Base-by-base conservation (phyloP, 2,888 invertebrate genomes). In the Drosophila crucigera region DNA sequence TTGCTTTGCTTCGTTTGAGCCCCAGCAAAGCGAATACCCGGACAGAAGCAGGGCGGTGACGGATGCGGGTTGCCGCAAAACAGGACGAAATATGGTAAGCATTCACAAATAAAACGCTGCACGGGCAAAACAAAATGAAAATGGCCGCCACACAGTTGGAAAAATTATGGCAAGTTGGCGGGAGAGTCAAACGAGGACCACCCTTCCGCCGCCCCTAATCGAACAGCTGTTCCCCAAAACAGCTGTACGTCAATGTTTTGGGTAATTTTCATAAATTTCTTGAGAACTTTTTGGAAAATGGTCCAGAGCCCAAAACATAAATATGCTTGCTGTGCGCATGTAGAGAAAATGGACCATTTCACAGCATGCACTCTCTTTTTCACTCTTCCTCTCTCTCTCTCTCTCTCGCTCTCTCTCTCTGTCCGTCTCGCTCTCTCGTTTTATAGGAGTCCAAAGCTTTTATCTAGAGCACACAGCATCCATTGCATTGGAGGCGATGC, bases 221-320 rank as follows among this genome's bases (percentile, higher is more conserved):
- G 22, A 59, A 28, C 85, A 85, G 89, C 85, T 90, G 90, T 77
- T 84, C 56, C 30, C 30, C 31, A 22, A 25, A 68, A 72, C 84
- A 85, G 84, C 84, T 85, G 84, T 67, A 41, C 14, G 49, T 49
- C 85, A 90, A 88, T 85, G 89, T 85, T 85, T 88, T 85, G 85
- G 85, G 85, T 77, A 82, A 83, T 82, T 81, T 68, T 50, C 11
- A 37, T 19, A 47, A 66, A 71, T 85, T 66, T 56, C 49, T 39
- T 37, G 19, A 33, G 10, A 5, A 14, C 43, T 58, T 25, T 30
- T 31, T n/a, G 22, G 30, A n/a, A 65, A 78, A 72, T 68, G 37
- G 58, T 64, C 84, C 74, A 66, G 39, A 79, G 64, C 73, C 85
- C 79, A 86, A 84, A 84, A 89, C 84, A 84, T 19, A 35, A 52